Evolutionary conservation across 2,797 vertebrate genomes (phyloP).

Genomic region (Natrix natrix): DNA sequence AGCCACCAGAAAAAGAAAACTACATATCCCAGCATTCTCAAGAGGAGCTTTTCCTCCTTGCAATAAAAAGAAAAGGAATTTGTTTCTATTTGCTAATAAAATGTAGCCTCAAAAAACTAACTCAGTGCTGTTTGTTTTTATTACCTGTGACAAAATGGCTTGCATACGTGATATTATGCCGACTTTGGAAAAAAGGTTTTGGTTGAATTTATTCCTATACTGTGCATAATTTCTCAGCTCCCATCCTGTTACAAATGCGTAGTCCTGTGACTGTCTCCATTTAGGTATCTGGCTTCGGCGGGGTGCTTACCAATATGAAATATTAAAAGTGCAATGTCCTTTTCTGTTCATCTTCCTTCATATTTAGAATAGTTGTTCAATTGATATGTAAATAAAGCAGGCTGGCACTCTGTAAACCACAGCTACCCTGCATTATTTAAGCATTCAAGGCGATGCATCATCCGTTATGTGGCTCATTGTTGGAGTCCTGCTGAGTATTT

Average conservation of each 20-base stretch:
- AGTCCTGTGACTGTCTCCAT: conserved; percentile 32
- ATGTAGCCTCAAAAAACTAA: background rate
- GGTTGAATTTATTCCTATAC: background rate
- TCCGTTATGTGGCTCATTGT: conserved; percentile 80
- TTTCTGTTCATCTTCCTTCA: conserved; percentile 71
- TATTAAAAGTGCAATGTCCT: conserved; percentile 69
- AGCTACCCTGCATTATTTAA: conserved; percentile 80
- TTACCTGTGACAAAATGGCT: conserved; percentile 32
- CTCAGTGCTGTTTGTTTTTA: conserved; percentile 29
- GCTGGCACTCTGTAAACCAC: conserved; percentile 66
- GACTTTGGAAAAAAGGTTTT: conserved; percentile 40
- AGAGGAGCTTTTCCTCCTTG: conserved; percentile 10
- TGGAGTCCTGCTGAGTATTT: conserved; percentile 80
- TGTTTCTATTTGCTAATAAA: conserved; percentile 36
- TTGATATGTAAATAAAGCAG: conserved; percentile 84
- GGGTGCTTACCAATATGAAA: conserved; percentile 66
- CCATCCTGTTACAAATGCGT: background rate
- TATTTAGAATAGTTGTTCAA: conserved; percentile 71
- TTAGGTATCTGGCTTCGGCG: conserved; percentile 47
- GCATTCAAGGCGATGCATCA: conserved; percentile 74
- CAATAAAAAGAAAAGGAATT: conserved; percentile 17
- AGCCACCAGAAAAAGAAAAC: background rate
- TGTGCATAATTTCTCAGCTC: background rate
- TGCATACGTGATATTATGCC: conserved; percentile 24
- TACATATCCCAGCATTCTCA: conserved; percentile 61